phyloP scores from a whole-genome alignment of 2,797 vertebrate species.

The Muscicapa striata region DNA sequence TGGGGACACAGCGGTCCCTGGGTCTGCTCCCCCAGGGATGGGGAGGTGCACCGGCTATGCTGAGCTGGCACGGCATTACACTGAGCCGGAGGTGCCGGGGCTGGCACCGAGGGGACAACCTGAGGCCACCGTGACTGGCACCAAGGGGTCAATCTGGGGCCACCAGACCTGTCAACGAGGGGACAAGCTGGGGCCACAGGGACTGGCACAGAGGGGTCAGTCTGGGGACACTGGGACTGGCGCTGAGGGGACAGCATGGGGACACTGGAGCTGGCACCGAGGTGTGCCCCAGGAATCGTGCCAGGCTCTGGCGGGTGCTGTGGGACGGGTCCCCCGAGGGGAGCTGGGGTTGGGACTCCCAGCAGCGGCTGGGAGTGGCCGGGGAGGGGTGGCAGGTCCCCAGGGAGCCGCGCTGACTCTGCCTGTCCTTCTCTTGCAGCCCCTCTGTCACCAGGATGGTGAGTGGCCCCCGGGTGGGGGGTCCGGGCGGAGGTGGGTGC shows the following conservation, averaged over 20 bases:
- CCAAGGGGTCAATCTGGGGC: background rate
- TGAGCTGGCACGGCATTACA: background rate
- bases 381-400: background rate
- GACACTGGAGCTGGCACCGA: background rate
- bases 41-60: background rate
- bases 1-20: fast-evolving
- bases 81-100: background rate
- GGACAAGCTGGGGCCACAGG: background rate
- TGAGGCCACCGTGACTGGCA: background rate
- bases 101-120: background rate
- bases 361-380: background rate
- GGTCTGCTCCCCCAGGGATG: background rate
- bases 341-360: background rate
- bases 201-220: background rate
- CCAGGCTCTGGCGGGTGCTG: background rate
- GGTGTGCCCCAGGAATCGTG: background rate
- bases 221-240: background rate
- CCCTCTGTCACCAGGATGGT: conserved; percentile 8
- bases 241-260: background rate
- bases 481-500: background rate
- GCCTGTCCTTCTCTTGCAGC: background rate
- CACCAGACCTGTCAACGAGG: background rate
- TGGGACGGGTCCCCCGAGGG: background rate
- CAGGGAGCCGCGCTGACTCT: background rate
- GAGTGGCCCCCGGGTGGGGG: background rate